Percentiles rank a stretch among this genome's conserved stretches.
phyloP scores from a whole-genome alignment of 2,888 invertebrate genomes.

The Lypha dubia region DNA sequence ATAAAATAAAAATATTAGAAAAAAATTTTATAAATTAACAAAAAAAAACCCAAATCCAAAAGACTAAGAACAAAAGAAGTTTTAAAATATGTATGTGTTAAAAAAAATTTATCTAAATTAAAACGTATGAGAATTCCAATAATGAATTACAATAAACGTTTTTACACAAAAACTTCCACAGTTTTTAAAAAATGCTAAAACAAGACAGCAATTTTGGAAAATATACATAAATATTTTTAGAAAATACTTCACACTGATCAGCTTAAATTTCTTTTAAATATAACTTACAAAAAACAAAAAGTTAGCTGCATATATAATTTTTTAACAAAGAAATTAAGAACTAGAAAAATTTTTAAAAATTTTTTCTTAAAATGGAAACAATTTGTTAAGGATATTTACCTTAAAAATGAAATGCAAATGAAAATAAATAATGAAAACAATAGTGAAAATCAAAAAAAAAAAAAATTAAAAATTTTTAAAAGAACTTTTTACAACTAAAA shows the following conservation, averaged over 20 bases:
- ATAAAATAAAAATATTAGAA: slow-evolving; percentile 39
- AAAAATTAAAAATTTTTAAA: no score
- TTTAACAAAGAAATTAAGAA: background rate
- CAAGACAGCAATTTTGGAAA: background rate
- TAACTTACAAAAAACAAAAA: background rate
- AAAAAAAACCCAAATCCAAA: slow-evolving; percentile 9
- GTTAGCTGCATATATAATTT: background rate
- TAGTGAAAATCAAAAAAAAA: no score
- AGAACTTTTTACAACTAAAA: no score
- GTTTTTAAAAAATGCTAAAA: no score
- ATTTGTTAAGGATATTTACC: no score
- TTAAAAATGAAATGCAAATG: no score
- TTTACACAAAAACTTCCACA: no score
- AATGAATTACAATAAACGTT: no score
- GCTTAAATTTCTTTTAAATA: background rate
- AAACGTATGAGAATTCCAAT: background rate
- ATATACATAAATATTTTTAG: background rate
- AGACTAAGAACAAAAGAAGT: background rate
- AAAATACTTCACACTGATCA: background rate
- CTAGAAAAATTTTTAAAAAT: background rate
- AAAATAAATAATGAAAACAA: background rate
- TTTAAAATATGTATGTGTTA: background rate
- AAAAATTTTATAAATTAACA: slow-evolving; percentile 63
- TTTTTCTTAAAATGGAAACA: background rate
- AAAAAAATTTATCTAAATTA: background rate